Evolutionary conservation across 2,113 vertebrate species (phyloP).

Genomic region (Sylvietta virens): DNA sequence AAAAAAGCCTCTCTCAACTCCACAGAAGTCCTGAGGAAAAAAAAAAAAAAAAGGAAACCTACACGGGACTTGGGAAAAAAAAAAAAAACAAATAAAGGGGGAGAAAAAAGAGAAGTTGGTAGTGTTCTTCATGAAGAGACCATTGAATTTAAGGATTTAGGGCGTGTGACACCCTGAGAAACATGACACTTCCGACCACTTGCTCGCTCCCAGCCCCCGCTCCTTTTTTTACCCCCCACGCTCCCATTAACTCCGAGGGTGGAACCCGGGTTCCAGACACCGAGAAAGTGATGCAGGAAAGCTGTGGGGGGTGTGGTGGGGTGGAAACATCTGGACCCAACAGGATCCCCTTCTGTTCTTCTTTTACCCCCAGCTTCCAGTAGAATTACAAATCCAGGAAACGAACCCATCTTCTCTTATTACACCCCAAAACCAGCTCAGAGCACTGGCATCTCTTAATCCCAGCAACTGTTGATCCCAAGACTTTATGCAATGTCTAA

Average conservation of each 20-base stretch:
- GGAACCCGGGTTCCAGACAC: neutral
- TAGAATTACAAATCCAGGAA: neutral
- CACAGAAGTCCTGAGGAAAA: neutral
- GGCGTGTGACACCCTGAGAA: neutral
- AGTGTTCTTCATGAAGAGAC: neutral
- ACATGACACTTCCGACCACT: neutral
- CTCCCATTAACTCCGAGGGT: neutral
- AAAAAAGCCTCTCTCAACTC: neutral
- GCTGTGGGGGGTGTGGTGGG: accelerated
- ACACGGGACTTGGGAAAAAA: neutral
- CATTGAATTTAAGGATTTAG: neutral
- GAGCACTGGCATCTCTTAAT: neutral
- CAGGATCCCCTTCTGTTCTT: neutral
- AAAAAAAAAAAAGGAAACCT: neutral
- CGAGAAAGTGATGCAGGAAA: neutral
- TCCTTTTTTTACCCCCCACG: neutral
- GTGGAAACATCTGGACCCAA: neutral
- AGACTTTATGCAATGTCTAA: neutral
- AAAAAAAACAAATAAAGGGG: neutral
- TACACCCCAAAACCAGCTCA: neutral
- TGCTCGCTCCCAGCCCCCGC: neutral
- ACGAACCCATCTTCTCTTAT: neutral
- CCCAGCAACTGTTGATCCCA: neutral
- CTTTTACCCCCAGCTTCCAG: neutral
- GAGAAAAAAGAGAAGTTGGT: neutral